phyloP scores from a whole-genome alignment of 2,888 invertebrate genomes.

The Drosophila algonquin region DNA sequence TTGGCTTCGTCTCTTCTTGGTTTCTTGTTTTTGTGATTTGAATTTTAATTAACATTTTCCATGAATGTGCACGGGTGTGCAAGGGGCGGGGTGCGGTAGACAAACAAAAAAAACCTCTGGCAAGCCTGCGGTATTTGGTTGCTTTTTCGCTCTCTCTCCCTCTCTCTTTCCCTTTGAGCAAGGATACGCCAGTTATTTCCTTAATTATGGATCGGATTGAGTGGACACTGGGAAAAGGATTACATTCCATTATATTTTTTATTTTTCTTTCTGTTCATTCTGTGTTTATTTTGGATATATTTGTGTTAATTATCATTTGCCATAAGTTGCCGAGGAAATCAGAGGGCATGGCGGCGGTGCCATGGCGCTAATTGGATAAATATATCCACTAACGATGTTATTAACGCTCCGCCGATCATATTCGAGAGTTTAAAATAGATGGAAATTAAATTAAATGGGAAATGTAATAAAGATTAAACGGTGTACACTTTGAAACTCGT shows the following conservation, averaged over 20 bases:
- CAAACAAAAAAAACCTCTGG: conserved; percentile 19
- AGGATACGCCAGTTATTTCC: conserved; percentile 42
- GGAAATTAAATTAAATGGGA: neutral
- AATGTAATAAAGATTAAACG: neutral
- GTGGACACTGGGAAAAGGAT: conserved; percentile 27
- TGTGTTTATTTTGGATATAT: conserved; percentile 10
- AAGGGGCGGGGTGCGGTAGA: neutral
- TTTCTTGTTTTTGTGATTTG: conserved; percentile 60
- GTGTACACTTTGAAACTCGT: no score
- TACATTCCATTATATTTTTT: conserved; percentile 1
- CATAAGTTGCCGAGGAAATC: neutral
- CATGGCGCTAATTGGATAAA: conserved; percentile 24
- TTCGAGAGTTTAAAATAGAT: neutral
- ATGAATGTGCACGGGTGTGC: conserved; percentile 54
- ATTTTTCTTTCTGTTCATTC: neutral
- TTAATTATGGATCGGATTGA: conserved; percentile 41
- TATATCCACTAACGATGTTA: conserved; percentile 6
- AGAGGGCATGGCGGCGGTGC: neutral
- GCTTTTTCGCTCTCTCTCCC: neutral
- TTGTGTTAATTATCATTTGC: conserved; percentile 19
- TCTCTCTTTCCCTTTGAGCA: neutral
- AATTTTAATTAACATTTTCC: conserved; percentile 75
- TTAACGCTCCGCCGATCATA: neutral
- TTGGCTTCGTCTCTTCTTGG: conserved; percentile 35
- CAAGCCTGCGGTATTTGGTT: conserved; percentile 25